Conservation (phyloP, 1,140 invertebrate species). For the Bombus superbus region DNA sequence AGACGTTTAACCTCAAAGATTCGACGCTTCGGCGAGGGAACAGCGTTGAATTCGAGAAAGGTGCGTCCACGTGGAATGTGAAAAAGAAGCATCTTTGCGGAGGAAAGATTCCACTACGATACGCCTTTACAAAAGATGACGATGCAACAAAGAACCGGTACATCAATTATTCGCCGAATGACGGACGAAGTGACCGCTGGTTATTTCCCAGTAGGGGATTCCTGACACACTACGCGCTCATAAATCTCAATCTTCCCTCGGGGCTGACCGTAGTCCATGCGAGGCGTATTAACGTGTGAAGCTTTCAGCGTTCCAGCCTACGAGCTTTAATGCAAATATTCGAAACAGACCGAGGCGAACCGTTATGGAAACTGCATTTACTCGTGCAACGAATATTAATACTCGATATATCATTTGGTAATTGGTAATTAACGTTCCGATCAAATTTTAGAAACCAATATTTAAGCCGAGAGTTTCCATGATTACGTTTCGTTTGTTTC, state of each 20-base stretch:
- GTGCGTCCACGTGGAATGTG: no score
- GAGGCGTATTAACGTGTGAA: constrained; percentile 30
- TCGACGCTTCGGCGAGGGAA: not conserved
- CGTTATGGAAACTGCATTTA: not conserved
- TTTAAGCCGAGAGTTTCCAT: not conserved
- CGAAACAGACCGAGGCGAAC: not conserved
- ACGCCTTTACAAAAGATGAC: constrained; percentile 3
- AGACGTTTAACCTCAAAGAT: not conserved
- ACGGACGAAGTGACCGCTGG: constrained; percentile 48
- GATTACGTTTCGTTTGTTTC: not conserved
- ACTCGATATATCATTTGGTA: not conserved
- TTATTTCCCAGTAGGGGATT: constrained; percentile 41
- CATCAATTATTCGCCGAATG: constrained; percentile 54
- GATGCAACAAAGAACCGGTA: constrained; percentile 20
- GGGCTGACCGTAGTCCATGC: constrained; percentile 48
- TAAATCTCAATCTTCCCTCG: constrained; percentile 60
- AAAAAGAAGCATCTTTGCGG: not conserved
- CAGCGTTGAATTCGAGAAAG: not conserved
- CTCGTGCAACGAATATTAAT: not conserved
- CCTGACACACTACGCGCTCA: constrained; percentile 42
- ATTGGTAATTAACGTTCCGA: not conserved
- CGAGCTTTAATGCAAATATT: not conserved
- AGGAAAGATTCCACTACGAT: not conserved
- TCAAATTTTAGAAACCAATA: not conserved
- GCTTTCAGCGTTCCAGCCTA: constrained; percentile 47